phyloP scores from a whole-genome alignment of 2,113 vertebrate species.

The Psittacus erithacus region DNA sequence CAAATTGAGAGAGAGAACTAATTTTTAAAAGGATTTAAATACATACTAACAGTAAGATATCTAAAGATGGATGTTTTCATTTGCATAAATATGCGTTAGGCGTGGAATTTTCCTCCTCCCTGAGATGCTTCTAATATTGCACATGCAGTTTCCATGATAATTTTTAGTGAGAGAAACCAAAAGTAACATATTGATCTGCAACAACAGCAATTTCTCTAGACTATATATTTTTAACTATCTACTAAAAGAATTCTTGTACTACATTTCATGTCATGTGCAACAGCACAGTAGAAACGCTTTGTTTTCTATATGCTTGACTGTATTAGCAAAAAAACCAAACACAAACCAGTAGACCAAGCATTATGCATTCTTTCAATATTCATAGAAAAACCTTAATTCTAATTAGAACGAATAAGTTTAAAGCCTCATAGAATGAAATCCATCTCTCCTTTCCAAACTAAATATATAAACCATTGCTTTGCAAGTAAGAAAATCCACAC shows the following conservation, averaged over 20 bases:
- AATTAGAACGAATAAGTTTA: neutral
- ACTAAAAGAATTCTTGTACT: neutral
- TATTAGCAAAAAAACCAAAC: neutral
- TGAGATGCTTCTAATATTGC: neutral
- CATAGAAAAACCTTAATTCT: neutral
- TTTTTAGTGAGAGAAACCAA: neutral
- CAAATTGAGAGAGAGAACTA: neutral
- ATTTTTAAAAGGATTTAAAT: slow-evolving; percentile 8
- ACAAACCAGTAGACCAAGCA: neutral
- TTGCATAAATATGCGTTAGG: neutral
- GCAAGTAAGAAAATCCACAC: neutral
- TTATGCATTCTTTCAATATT: neutral
- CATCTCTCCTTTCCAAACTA: neutral
- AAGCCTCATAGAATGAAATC: slow-evolving; percentile 2
- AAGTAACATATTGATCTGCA: neutral
- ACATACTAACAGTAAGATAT: neutral
- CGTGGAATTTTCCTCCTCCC: neutral
- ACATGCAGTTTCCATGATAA: neutral
- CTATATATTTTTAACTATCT: neutral
- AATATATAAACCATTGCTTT: slow-evolving; percentile 2
- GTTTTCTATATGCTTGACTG: neutral
- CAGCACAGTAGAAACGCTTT: neutral
- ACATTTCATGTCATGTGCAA: neutral
- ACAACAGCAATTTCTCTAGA: neutral
- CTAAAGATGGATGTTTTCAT: slow-evolving; percentile 4